Conservation (phyloP, 1,140 invertebrate genomes). For the Heliconius himera region DNA sequence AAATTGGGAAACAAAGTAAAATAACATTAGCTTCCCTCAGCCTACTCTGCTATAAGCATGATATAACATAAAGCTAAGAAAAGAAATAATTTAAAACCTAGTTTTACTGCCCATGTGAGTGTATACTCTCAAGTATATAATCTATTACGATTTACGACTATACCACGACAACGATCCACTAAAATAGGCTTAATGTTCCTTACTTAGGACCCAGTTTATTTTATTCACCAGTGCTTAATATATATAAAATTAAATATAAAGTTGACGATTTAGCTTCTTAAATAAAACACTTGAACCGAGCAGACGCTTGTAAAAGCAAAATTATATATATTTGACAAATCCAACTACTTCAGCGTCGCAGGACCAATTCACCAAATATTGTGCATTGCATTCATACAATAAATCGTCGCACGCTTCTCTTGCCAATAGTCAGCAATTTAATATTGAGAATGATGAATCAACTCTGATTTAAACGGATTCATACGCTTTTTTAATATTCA, state of each 20-base stretch:
- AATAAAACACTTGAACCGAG: slow-evolving; percentile 1
- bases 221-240: not conserved
- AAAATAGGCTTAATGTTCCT: not conserved
- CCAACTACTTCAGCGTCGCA: slow-evolving; percentile 45
- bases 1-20: too few species aligned
- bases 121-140: too few species aligned
- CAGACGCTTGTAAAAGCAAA: slow-evolving; percentile 55
- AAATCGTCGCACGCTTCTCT: slow-evolving; percentile 51
- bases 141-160: too few species aligned
- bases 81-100: too few species aligned
- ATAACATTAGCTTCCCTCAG: too few species aligned
- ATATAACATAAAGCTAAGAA: too few species aligned
- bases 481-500: slow-evolving; percentile 33
- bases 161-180: too few species aligned
- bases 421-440: slow-evolving; percentile 51
- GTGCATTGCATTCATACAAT: slow-evolving; percentile 54
- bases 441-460: slow-evolving; percentile 44
- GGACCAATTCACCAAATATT: slow-evolving; percentile 59
- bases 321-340: slow-evolving; percentile 67
- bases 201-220: not conserved
- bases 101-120: too few species aligned
- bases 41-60: too few species aligned
- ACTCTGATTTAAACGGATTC: slow-evolving; percentile 37
- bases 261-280: not conserved
- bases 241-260: not conserved